These are phyloP conservation scores for Callipepla squamata DNA, from an alignment of 2,113 vertebrate species.

Conservation along the genomic window DNA sequence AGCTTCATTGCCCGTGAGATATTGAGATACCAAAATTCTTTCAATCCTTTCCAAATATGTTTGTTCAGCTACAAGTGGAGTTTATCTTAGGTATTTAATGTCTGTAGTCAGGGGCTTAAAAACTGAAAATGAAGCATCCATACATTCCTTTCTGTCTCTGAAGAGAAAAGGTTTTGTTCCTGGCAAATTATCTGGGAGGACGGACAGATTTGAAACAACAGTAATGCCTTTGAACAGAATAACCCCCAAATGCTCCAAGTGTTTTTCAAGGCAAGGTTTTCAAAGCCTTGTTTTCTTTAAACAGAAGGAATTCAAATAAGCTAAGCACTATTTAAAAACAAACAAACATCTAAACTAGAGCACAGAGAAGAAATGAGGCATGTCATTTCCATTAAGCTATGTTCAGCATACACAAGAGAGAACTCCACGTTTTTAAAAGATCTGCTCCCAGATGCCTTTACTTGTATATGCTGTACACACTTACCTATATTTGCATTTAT, in stretches of 20 bases:
- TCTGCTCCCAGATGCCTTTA: background rate
- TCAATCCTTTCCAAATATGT: background rate
- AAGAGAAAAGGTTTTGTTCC: background rate
- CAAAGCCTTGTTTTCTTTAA: background rate
- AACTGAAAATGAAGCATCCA: background rate
- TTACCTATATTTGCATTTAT: background rate
- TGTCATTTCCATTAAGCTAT: background rate
- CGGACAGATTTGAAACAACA: background rate
- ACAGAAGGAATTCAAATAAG: conserved; percentile 3
- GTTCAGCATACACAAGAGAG: background rate
- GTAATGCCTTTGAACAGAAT: background rate
- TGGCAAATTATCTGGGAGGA: background rate
- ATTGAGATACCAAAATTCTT: background rate
- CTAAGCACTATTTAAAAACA: background rate
- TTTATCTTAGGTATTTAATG: background rate
- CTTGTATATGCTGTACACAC: background rate
- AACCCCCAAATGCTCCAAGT: rapidly evolving
- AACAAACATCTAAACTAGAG: background rate
- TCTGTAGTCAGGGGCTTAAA: background rate
- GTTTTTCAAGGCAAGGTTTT: background rate
- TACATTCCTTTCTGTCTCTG: background rate
- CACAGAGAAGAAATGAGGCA: conserved; percentile 9
- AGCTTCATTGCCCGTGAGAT: background rate
- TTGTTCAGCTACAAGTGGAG: background rate
- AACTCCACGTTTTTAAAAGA: background rate